Percentiles rank a stretch among this genome's conserved stretches.
phyloP scores from a whole-genome alignment of 2,797 vertebrate genomes.

The Craterocephalus amniculus region DNA sequence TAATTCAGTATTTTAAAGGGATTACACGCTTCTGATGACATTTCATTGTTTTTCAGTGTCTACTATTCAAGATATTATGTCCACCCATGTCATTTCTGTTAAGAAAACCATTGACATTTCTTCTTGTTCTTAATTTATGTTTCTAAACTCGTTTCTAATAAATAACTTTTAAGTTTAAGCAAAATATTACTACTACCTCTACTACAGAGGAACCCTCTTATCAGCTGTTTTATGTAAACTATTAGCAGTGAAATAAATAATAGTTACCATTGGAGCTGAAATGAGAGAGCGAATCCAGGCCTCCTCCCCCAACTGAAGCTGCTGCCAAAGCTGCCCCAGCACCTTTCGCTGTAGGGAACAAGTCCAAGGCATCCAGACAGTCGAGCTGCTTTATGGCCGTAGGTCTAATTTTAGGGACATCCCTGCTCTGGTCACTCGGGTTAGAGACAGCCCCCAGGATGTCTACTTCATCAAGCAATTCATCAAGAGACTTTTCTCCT shows the following conservation, averaged over 20 bases:
- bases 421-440: background rate
- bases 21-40: too few relatives aligned
- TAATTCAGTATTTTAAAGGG: too few relatives aligned
- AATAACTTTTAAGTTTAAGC: too few relatives aligned
- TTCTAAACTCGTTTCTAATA: too few relatives aligned
- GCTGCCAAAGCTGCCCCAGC: conserved; percentile 15
- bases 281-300: conserved; percentile 69
- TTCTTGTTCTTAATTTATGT: too few relatives aligned
- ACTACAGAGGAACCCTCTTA: too few relatives aligned
- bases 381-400: conserved; percentile 31
- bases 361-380: conserved; percentile 84
- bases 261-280: conserved; percentile 73
- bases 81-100: too few relatives aligned
- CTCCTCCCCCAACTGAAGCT: conserved; percentile 31
- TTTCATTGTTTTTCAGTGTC: too few relatives aligned
- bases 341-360: conserved; percentile 67
- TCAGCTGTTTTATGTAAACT: too few relatives aligned
- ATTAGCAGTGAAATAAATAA: background rate
- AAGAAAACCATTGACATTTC: too few relatives aligned
- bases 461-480: conserved; percentile 70
- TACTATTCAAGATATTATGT: too few relatives aligned
- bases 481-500: conserved; percentile 42
- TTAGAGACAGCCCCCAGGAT: conserved; percentile 67
- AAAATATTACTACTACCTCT: too few relatives aligned
- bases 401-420: background rate